Percentiles rank a stretch among this genome's conserved stretches.
Conservation (phyloP, 2,797 vertebrate genomes). For the Coilia nasus region DNA sequence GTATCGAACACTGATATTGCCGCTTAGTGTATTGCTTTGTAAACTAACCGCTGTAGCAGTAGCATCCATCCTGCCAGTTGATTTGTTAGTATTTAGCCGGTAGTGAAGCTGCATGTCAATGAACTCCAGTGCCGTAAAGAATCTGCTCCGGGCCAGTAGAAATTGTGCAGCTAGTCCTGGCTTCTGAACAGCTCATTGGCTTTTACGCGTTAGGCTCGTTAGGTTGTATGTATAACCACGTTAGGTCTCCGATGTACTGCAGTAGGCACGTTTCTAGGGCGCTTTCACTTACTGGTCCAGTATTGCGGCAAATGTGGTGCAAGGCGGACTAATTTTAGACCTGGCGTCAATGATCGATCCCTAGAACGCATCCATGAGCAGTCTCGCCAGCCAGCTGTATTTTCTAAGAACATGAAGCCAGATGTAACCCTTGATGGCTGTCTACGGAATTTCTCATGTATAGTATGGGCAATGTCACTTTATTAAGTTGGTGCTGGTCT, state of each 20-base stretch:
- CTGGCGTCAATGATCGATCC: not conserved
- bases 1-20: not conserved
- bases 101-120: not conserved
- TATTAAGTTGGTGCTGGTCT: not conserved
- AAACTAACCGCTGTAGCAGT: not conserved
- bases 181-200: not conserved
- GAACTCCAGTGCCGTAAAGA: not conserved
- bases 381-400: not conserved
- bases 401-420: not conserved
- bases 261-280: slow-evolving; percentile 37
- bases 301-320: slow-evolving; percentile 36
- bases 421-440: not conserved
- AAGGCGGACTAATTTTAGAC: slow-evolving; percentile 41
- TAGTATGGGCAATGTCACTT: not conserved
- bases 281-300: slow-evolving; percentile 36
- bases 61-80: not conserved
- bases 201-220: not conserved
- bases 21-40: not conserved
- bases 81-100: not conserved
- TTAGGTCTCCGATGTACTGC: not conserved
- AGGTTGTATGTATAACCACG: not conserved
- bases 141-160: not conserved
- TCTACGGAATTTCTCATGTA: not conserved
- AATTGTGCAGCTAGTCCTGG: not conserved
- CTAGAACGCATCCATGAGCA: not conserved